A percentile compares a stretch with the other conserved stretches of the same genome.
phyloP scores from a whole-genome alignment of 35 echinoderm and acorn worm species.

The Ophioderma brevispina region DNA sequence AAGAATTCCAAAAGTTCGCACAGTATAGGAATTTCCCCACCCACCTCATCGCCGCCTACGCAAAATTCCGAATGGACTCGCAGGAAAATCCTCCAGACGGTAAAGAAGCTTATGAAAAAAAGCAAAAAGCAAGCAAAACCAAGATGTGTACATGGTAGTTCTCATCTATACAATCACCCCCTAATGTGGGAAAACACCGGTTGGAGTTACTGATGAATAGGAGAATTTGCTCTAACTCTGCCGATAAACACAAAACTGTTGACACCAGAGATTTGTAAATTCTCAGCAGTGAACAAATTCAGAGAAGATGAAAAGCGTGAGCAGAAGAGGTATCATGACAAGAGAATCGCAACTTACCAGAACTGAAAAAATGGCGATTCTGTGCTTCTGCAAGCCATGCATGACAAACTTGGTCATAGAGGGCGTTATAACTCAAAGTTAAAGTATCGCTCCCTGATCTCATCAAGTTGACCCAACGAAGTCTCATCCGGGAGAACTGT shows the following conservation, averaged over 20 bases:
- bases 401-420: neutral
- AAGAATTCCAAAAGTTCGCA: conserved; percentile 66
- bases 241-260: conserved; percentile 9
- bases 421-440: neutral
- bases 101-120: conserved; percentile 57
- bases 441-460: neutral
- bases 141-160: conserved; percentile 7
- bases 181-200: conserved; percentile 40
- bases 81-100: conserved; percentile 42
- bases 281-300: neutral
- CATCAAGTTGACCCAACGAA: neutral
- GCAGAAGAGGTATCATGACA: neutral
- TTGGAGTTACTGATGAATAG: conserved; percentile 48
- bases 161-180: too few species aligned
- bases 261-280: neutral
- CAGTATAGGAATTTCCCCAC: conserved; percentile 64
- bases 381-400: neutral
- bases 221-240: conserved; percentile 25
- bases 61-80: conserved; percentile 69
- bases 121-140: conserved; percentile 31
- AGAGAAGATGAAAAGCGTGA: neutral
- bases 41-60: conserved; percentile 54
- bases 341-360: neutral
- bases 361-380: neutral
- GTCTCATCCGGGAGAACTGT: neutral